These are phyloP conservation scores for Limnodromus scolopaceus DNA, from an alignment of 2,797 vertebrate species.

Conservation along the genomic window DNA sequence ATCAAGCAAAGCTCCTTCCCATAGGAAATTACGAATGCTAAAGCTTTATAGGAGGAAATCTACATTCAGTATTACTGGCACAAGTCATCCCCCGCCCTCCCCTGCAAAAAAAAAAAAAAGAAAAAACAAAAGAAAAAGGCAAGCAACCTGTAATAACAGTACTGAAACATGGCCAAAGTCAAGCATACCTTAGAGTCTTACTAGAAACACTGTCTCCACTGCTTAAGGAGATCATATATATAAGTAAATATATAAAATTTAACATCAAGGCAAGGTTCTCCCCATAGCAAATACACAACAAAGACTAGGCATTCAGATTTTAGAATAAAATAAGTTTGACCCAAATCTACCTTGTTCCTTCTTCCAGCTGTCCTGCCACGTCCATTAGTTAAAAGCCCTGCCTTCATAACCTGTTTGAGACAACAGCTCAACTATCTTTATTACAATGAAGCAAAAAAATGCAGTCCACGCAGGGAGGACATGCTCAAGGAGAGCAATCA, in stretches of 20 bases:
- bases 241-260: not conserved
- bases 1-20: not conserved
- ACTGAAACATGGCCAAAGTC: not conserved
- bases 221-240: not conserved
- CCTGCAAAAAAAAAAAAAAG: no score
- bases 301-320: conserved; percentile 10
- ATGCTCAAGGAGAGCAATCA: conserved; percentile 2
- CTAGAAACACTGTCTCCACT: not conserved
- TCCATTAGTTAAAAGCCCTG: conserved; percentile 22
- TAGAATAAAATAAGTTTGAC: not conserved
- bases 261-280: not conserved
- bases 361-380: conserved; percentile 22
- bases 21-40: not conserved
- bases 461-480: not conserved
- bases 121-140: not conserved
- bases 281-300: not conserved
- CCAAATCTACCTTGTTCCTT: conserved; percentile 27
- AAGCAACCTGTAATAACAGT: not conserved
- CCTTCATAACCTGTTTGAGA: not conserved
- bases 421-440: not conserved
- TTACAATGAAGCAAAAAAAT: not conserved
- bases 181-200: not conserved
- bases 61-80: not conserved
- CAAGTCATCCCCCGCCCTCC: not conserved
- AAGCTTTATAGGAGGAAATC: not conserved